phyloP scores from a whole-genome alignment of 2,888 invertebrate species.

The Schizotus pectinicornis region DNA sequence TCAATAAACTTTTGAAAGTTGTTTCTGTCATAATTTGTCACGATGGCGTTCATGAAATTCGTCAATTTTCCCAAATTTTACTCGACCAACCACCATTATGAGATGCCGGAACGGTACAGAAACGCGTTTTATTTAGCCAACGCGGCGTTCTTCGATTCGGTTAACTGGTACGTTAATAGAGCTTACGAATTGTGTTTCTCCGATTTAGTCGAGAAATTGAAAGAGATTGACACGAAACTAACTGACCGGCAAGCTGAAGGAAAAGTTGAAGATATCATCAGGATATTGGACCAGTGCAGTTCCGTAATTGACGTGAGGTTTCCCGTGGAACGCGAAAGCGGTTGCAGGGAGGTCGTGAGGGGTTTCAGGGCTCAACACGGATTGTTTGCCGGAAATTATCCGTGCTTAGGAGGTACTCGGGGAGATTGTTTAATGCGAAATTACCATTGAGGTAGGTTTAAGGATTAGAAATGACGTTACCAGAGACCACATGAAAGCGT shows the following conservation, averaged over 20 bases:
- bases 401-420: slow-evolving; percentile 47
- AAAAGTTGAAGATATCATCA: slow-evolving; percentile 44
- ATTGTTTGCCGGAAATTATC: slow-evolving; percentile 36
- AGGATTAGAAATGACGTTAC: slow-evolving; percentile 45
- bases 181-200: slow-evolving; percentile 49
- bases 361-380: slow-evolving; percentile 53
- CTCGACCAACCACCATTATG: slow-evolving; percentile 36
- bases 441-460: slow-evolving; percentile 39
- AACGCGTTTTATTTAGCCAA: slow-evolving; percentile 54
- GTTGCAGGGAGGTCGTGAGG: slow-evolving; percentile 46
- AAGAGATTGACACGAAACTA: slow-evolving; percentile 24
- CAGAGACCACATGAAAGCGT: slow-evolving; percentile 50
- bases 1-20: no score
- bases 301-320: slow-evolving; percentile 51
- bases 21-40: not conserved
- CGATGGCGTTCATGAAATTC: not conserved
- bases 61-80: not conserved
- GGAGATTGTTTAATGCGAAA: not conserved
- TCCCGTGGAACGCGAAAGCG: slow-evolving; percentile 47
- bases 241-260: slow-evolving; percentile 33
- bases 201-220: slow-evolving; percentile 42
- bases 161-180: slow-evolving; percentile 52
- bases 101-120: slow-evolving; percentile 51
- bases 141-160: slow-evolving; percentile 51
- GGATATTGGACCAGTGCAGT: slow-evolving; percentile 50